Evolutionary conservation across 2,113 vertebrate genomes (phyloP), one percentile per base, ranked within the genome.

Genomic region (Oncorhynchus mykiss): DNA sequence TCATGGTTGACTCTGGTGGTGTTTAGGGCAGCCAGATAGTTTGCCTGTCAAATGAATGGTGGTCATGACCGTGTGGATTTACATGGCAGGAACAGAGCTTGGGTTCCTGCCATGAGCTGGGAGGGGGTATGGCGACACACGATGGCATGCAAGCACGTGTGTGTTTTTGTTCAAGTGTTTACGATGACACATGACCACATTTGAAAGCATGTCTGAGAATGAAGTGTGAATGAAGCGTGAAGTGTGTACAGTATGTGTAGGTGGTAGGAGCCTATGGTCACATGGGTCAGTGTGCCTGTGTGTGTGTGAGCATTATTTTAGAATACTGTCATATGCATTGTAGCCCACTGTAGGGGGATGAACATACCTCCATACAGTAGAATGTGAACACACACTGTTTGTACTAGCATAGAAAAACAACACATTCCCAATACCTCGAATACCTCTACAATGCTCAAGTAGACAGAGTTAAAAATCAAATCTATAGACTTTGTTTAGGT

Each of bases 31-130:
- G 78, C 82, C 89, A 75, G 64, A 22, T 6, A 49, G 75, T 91
- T 92, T 92, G 84, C 86, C 80, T 90, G 87, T 5, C 90, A 92
- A 91, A 92, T 92, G 18, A 80, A 64, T 80, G 82, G 75, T 84
- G 82, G 85, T 81, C 8, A 64, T 72, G 66, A 75, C 45, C 20
- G 80, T 34, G 9, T 24, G 66, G 75, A 88, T 92, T 92, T 92
- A 88, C 91, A 91, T 92, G 80, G 39, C 89, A 91, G 91, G 85
- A 92, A 92, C 77, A 82, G 67, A 69, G 16, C 67, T 11, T 34
- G 13, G 14, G 31, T 68, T 27, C 31, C 65, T 67, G 54, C 62
- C 39, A 54, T 66, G 39, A 45, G 39, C 4, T 79, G 73, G 62
- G 84, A 88, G 82, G 81, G 77, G 70, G 74, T 73, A 79, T 84